Percentiles rank a stretch among this genome's conserved stretches.
Evolutionary conservation across 2,888 invertebrate genomes (phyloP).

Genomic region (Oligia latruncula): DNA sequence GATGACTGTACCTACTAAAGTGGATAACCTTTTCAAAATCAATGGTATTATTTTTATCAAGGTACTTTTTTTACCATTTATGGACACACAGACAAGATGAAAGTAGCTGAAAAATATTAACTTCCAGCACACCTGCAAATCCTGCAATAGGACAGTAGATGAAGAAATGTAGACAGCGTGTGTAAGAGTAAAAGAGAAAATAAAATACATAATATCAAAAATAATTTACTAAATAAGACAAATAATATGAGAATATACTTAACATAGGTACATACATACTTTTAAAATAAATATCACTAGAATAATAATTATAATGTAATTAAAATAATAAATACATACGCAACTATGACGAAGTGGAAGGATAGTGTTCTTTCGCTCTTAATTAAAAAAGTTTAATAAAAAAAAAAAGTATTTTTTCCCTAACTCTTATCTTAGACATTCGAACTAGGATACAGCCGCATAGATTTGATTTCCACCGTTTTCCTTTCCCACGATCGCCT

Average conservation of each 20-base stretch:
- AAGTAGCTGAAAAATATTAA: too few relatives aligned
- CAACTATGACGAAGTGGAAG: background rate
- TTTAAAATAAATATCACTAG: too few relatives aligned
- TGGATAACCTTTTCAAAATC: too few relatives aligned
- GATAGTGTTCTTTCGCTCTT: background rate
- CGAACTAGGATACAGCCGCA: background rate
- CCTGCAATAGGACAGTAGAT: background rate
- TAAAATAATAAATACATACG: background rate
- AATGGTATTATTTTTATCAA: too few relatives aligned
- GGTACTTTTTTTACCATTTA: background rate
- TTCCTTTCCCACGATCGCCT: background rate
- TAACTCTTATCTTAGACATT: background rate
- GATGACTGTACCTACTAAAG: too few relatives aligned
- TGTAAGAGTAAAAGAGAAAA: background rate
- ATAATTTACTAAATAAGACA: too few relatives aligned
- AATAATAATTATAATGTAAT: background rate
- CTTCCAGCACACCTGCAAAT: background rate
- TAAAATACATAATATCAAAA: too few relatives aligned
- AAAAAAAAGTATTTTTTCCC: background rate
- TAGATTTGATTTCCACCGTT: background rate
- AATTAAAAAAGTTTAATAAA: background rate
- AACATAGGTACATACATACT: too few relatives aligned
- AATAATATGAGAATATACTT: too few relatives aligned
- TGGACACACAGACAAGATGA: too few relatives aligned
- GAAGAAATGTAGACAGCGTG: background rate